Evolutionary conservation across 2,888 invertebrate genomes (phyloP).

Genomic region (Protophormia terraenovae): DNA sequence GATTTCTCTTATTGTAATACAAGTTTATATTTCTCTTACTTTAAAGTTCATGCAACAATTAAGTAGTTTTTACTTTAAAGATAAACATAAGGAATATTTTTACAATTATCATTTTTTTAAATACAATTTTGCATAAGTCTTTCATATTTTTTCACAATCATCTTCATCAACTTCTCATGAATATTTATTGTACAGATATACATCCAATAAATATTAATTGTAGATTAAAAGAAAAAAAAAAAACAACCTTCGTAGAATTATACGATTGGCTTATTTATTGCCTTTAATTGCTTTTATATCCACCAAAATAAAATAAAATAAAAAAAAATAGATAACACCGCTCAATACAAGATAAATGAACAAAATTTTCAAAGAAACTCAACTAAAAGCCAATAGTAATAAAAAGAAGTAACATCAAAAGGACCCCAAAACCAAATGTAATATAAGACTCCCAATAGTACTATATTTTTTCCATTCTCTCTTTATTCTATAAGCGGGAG

Average conservation of each 20-base stretch:
- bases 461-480: background rate
- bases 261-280: background rate
- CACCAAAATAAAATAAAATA: background rate
- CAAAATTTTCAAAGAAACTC: background rate
- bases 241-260: background rate
- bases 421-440: background rate
- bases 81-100: no score
- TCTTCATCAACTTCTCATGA: no score
- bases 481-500: background rate
- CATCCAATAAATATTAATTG: background rate
- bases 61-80: no score
- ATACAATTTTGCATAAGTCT: no score
- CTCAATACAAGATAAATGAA: background rate
- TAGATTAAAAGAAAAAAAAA: background rate
- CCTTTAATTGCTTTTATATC: background rate
- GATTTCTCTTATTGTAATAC: no score
- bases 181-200: no score
- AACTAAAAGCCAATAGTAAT: background rate
- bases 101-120: no score
- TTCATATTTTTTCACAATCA: no score
- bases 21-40: no score
- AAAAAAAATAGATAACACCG: background rate
- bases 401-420: no score
- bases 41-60: no score
- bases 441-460: conserved; percentile 5